These are phyloP conservation scores for Hemiprocne comata DNA, from an alignment of 2,113 vertebrate genomes.

Conservation along the genomic window DNA sequence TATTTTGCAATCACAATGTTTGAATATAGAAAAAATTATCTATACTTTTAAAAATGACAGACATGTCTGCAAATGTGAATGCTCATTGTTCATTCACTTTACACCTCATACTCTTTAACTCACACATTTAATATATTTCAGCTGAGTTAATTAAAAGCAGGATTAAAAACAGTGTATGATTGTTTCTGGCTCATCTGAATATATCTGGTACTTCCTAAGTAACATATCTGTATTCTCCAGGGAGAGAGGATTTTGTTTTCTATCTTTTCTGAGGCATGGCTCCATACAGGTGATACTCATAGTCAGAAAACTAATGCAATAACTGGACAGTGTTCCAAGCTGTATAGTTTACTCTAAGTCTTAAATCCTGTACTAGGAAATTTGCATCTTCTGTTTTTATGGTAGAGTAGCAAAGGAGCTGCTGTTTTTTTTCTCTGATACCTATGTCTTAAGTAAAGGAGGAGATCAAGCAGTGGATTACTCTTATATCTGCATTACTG, in stretches of 20 bases:
- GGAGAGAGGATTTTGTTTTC: not conserved
- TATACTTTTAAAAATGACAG: not conserved
- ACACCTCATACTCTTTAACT: not conserved
- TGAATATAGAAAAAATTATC: not conserved
- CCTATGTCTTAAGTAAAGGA: not conserved
- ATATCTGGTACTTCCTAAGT: not conserved
- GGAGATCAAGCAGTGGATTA: not conserved
- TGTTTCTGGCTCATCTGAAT: not conserved
- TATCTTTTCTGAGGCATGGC: not conserved
- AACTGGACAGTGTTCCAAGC: not conserved
- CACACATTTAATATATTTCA: conserved; percentile 2
- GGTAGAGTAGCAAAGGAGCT: not conserved
- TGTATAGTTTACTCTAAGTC: not conserved
- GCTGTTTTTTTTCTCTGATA: not conserved
- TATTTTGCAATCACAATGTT: not conserved
- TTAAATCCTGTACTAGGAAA: not conserved
- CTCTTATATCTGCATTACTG: not conserved
- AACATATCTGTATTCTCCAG: not conserved
- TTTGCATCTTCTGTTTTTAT: not conserved
- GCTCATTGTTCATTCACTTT: conserved; percentile 9
- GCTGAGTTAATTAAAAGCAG: conserved; percentile 18
- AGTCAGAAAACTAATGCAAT: not conserved
- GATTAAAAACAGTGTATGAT: not conserved
- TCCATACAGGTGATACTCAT: not conserved
- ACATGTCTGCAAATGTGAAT: not conserved